These are phyloP conservation scores for Gadopsis bispinosus DNA, from an alignment of 2,797 vertebrate species.

Conservation along the genomic window DNA sequence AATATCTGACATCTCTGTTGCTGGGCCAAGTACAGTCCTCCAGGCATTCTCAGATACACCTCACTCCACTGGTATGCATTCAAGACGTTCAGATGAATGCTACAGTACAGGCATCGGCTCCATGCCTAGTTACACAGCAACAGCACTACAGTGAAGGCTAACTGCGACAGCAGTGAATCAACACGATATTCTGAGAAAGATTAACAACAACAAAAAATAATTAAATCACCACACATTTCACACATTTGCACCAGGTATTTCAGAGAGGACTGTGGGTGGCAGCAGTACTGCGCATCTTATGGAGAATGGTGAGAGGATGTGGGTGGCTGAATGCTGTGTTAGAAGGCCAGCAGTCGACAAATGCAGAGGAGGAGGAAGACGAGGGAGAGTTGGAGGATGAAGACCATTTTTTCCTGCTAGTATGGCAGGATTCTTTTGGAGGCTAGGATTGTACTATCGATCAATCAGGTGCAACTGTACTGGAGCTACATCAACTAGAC, in stretches of 20 bases:
- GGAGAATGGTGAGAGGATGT: slow-evolving; percentile 66
- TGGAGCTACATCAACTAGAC: slow-evolving; percentile 2
- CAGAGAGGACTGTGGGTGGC: slow-evolving; percentile 69
- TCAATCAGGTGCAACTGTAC: slow-evolving; percentile 17
- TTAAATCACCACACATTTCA: slow-evolving; percentile 30
- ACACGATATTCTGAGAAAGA: slow-evolving; percentile 17
- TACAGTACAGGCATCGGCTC: slow-evolving; percentile 31
- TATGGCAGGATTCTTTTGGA: slow-evolving; percentile 30
- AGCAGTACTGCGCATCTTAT: slow-evolving; percentile 49
- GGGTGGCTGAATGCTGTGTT: slow-evolving; percentile 72
- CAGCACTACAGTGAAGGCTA: background rate
- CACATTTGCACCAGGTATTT: slow-evolving; percentile 61
- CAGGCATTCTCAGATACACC: slow-evolving; percentile 65
- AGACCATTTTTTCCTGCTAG: slow-evolving; percentile 55
- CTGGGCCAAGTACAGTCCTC: slow-evolving; percentile 53
- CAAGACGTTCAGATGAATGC: slow-evolving; percentile 44
- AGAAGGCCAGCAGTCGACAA: slow-evolving; percentile 62
- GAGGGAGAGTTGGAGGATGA: slow-evolving; percentile 75
- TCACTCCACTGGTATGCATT: slow-evolving; percentile 73
- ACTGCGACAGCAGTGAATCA: background rate
- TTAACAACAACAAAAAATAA: background rate
- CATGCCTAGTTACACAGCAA: slow-evolving; percentile 22
- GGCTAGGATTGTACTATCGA: slow-evolving; percentile 2
- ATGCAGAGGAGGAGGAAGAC: slow-evolving; percentile 80
- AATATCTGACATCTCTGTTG: slow-evolving; percentile 61